Conservation (phyloP, 2,113 vertebrate species). For the Tyrannus savana region DNA sequence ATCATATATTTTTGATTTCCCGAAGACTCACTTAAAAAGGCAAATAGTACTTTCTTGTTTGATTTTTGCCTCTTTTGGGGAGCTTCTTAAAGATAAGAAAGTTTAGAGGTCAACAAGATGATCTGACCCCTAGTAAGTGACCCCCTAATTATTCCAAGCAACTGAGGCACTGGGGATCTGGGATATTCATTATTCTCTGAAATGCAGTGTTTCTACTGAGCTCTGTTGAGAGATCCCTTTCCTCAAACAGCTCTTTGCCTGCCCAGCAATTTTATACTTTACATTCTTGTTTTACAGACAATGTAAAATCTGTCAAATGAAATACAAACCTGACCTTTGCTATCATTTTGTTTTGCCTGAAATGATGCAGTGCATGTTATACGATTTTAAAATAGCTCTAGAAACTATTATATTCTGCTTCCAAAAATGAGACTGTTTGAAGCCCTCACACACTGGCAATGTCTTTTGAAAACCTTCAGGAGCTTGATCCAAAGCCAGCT, state of each 20-base stretch:
- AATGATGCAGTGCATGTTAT: background rate
- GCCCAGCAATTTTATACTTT: background rate
- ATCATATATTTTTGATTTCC: background rate
- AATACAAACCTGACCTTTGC: background rate
- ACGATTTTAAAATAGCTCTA: background rate
- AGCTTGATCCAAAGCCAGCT: background rate
- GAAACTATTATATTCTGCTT: background rate
- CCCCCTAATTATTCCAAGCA: conserved; percentile 32
- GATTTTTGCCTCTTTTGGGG: background rate
- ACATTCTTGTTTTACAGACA: conserved; percentile 1
- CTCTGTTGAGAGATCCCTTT: conserved; percentile 61
- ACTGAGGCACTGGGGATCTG: background rate
- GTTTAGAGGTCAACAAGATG: conserved; percentile 7
- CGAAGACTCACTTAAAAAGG: background rate
- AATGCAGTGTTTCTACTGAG: background rate
- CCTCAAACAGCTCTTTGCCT: conserved; percentile 22
- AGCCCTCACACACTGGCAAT: background rate
- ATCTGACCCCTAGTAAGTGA: conserved; percentile 47
- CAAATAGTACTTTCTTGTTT: background rate
- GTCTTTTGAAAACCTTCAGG: background rate
- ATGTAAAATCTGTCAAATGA: background rate
- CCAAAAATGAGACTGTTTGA: background rate
- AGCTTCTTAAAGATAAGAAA: conserved; percentile 43
- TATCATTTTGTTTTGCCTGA: background rate
- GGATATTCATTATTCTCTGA: conserved; percentile 20